Evolutionary conservation across 1,140 invertebrate species (phyloP), one percentile per base, ranked within the genome.

Genomic region (Lucilia sericata): DNA sequence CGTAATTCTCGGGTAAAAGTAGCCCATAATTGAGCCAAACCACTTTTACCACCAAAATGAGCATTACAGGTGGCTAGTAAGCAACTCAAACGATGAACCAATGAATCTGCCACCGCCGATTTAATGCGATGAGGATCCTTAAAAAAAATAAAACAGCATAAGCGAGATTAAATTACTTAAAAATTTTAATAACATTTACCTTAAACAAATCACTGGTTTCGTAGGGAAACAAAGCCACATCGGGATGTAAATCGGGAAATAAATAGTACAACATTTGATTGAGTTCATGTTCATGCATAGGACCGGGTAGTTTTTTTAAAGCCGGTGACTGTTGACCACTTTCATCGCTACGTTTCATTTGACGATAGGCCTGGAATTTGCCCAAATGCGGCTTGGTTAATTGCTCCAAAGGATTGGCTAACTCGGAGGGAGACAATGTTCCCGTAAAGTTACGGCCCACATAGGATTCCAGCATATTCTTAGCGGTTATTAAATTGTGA

Each of bases 1-100:
- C 97, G 93, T 86, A 99, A 93, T 91, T 99, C 97, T 85, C 97
- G 94, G 0, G 96, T 93, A 88, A 99, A 96, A 88, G 98, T 97
- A 87, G 97, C 96, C 97, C 98, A 99, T 0, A 99, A 88, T 88
- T 99, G 97, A 1, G 96, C 96, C 42, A 98, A 93, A 84, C 96
- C 95, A 60, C 93, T 91, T 0, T 95, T 87, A 0, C 96, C 96
- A n/a, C 97, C 97, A 70, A 96, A 92, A 86, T 95, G 95, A 85
- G 96, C 94, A 78, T 95, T 93, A n/a, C 96, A 94, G 83, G 97
- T 95, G 83, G 95, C 94, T 83, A 96, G 92, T 10, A 96, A 94
- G n/a, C 97, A 92, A n/a, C 96, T 94, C 3, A 99, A 89, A 70
- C 96, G 93, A 94, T 96, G 97, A 0, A 96, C 93, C 36, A 99